phyloP scores from a whole-genome alignment of 2,113 vertebrate genomes.

The Rhinoderma darwinii region DNA sequence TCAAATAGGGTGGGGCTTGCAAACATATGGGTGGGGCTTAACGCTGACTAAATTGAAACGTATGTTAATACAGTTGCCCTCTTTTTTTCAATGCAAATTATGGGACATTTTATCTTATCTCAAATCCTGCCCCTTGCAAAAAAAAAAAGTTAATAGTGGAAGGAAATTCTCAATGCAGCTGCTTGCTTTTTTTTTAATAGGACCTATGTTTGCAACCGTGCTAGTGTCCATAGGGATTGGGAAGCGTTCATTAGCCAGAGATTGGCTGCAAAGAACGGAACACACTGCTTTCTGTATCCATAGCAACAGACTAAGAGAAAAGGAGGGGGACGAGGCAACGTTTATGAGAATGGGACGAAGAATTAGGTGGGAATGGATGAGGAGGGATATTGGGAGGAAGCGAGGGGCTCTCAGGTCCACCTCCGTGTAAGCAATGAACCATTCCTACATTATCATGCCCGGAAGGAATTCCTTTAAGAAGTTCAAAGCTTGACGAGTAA shows the following conservation, averaged over 20 bases:
- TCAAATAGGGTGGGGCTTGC: neutral
- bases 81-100: no score
- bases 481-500: no score
- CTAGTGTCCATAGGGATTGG: constrained; percentile 11
- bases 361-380: neutral
- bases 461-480: no score
- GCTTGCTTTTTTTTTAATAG: constrained; percentile 37
- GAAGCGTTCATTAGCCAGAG: constrained; percentile 42
- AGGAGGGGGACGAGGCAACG: neutral
- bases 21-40: neutral
- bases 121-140: neutral
- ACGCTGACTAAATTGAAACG: no score
- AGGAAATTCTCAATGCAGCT: neutral
- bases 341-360: neutral
- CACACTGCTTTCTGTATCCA: constrained; percentile 25
- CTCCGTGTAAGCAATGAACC: no score
- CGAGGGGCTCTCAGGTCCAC: neutral
- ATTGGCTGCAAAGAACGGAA: neutral
- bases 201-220: constrained; percentile 23
- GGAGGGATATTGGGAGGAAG: neutral
- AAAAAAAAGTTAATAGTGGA: neutral
- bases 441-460: no score
- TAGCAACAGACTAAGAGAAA: neutral
- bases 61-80: no score
- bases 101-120: neutral